Percentiles rank a stretch among this genome's conserved stretches.
phyloP scores from a whole-genome alignment of 2,113 vertebrate genomes.

The Proterorhinus semilunaris region DNA sequence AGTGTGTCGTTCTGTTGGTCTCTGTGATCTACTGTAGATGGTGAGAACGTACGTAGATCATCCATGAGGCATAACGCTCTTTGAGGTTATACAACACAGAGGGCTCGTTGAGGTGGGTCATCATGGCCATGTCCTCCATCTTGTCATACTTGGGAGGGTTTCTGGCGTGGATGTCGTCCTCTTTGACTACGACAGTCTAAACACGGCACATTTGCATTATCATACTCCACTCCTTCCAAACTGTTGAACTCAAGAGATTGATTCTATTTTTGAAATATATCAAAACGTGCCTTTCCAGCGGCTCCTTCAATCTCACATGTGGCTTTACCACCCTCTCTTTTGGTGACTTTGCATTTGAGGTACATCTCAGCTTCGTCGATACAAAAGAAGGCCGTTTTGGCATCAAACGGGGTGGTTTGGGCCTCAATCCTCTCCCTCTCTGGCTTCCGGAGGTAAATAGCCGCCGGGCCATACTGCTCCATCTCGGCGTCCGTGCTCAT shows the following conservation, averaged over 20 bases:
- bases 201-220: no score
- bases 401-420: conserved; percentile 57
- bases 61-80: conserved; percentile 84
- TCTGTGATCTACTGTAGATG: no score
- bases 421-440: conserved; percentile 63
- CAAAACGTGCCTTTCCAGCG: conserved; percentile 25
- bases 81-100: conserved; percentile 81
- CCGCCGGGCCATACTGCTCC: conserved; percentile 44
- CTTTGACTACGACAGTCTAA: conserved; percentile 63
- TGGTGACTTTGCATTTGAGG: conserved; percentile 55
- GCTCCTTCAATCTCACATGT: conserved; percentile 45
- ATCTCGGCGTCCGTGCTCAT: conserved; percentile 65
- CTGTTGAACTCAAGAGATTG: no score
- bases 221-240: no score
- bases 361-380: conserved; percentile 52
- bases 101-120: conserved; percentile 82
- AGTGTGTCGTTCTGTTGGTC: no score
- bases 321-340: conserved; percentile 57
- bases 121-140: conserved; percentile 90
- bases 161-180: conserved; percentile 70
- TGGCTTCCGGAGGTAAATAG: conserved; percentile 59
- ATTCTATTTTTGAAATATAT: no score
- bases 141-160: conserved; percentile 79
- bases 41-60: conserved; percentile 80
- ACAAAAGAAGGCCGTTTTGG: conserved; percentile 59